These are phyloP conservation scores for Stomorhina lunata DNA, from an alignment of 2,888 invertebrate species.

Conservation along the genomic window DNA sequence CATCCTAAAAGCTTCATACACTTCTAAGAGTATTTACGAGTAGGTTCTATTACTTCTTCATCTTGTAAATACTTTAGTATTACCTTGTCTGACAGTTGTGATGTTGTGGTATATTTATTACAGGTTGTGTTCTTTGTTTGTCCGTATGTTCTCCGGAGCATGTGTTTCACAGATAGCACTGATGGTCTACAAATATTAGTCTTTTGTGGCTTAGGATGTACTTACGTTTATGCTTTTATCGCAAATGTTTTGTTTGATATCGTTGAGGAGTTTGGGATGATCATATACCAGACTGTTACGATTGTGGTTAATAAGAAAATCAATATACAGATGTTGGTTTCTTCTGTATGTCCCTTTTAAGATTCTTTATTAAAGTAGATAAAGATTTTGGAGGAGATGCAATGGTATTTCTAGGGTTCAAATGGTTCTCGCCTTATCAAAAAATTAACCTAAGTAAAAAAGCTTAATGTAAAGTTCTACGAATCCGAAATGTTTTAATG, in stretches of 20 bases:
- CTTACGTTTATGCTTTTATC: neutral
- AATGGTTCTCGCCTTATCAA: no score
- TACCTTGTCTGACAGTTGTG: neutral
- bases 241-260: neutral
- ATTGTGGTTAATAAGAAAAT: conserved; percentile 33
- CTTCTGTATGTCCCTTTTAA: no score
- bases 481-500: no score
- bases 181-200: neutral
- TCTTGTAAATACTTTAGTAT: neutral
- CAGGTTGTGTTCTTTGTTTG: neutral
- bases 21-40: neutral
- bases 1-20: conserved; percentile 31
- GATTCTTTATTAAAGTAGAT: no score
- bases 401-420: no score
- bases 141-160: neutral
- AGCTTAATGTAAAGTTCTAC: no score
- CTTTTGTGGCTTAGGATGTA: neutral
- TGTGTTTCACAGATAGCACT: neutral
- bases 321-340: neutral
- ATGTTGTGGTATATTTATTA: neutral
- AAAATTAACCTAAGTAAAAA: no score
- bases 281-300: neutral
- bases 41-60: conserved; percentile 22
- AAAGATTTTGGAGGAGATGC: no score
- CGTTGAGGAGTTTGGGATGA: neutral